Evolutionary conservation across 1,140 invertebrate genomes (phyloP).

Genomic region (Drosophila ogumai): DNA sequence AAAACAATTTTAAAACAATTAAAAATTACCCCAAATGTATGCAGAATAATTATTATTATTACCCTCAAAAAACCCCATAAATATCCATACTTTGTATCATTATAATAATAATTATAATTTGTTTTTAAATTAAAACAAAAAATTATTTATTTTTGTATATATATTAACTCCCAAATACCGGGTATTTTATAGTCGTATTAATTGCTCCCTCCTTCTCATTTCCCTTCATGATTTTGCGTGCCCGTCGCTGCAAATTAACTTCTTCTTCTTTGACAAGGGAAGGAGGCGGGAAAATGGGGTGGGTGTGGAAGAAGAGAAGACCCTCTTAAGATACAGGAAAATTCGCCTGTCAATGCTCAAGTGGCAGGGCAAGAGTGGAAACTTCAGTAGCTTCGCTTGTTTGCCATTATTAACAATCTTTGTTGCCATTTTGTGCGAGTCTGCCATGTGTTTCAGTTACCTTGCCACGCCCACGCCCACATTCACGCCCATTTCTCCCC

Average conservation of each 20-base stretch:
- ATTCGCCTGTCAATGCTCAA: constrained; percentile 60
- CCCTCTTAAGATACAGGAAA: constrained; percentile 40
- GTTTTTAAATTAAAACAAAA: too few relatives aligned
- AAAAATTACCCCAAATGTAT: neutral
- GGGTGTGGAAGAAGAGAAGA: neutral
- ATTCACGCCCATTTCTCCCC: constrained; percentile 2
- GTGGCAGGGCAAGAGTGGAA: constrained; percentile 51
- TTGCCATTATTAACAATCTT: constrained; percentile 84
- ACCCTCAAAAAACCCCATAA: neutral
- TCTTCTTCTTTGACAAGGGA: constrained; percentile 37
- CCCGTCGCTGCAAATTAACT: constrained; percentile 67
- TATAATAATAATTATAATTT: too few relatives aligned
- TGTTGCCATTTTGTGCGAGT: constrained; percentile 65
- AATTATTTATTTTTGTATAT: too few relatives aligned
- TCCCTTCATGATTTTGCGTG: constrained; percentile 47
- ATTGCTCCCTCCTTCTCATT: neutral
- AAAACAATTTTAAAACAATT: neutral
- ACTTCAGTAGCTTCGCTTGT: constrained; percentile 72
- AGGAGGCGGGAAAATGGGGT: neutral
- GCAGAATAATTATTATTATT: neutral
- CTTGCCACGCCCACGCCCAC: constrained; percentile 11
- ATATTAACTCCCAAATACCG: neutral
- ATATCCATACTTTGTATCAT: neutral
- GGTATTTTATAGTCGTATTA: constrained; percentile 3
- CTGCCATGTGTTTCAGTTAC: constrained; percentile 60